Conservation (phyloP, 2,797 vertebrate genomes). For the Sebastes diploproa region DNA sequence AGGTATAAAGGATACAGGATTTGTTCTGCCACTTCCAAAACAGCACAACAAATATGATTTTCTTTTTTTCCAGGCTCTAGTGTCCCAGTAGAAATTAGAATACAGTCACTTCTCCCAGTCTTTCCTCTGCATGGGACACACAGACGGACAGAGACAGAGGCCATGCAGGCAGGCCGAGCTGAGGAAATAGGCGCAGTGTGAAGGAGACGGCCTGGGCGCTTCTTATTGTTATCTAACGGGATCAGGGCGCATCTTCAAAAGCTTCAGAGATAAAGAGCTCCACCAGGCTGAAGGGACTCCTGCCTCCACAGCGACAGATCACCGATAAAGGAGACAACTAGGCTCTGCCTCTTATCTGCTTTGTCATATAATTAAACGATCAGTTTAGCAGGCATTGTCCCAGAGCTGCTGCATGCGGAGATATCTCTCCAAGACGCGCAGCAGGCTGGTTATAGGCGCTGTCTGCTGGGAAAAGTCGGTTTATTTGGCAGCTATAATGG, state of each 20-base stretch:
- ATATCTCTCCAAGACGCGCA: conserved; percentile 11
- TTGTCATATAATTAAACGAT: conserved; percentile 76
- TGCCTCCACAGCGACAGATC: conserved; percentile 66
- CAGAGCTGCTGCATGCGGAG: conserved; percentile 31
- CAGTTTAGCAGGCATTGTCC: conserved; percentile 64
- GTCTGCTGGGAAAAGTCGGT: not conserved
- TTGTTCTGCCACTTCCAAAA: not conserved
- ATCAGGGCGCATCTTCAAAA: conserved; percentile 77
- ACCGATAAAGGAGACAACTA: conserved; percentile 71
- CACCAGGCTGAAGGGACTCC: conserved; percentile 57
- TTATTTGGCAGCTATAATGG: not conserved
- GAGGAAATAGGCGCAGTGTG: conserved; percentile 79
- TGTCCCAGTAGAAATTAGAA: not conserved
- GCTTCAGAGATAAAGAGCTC: conserved; percentile 68
- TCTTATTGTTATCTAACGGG: conserved; percentile 69
- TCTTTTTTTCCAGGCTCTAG: not conserved
- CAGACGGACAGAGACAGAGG: not conserved
- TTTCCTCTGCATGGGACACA: not conserved
- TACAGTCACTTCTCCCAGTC: not conserved
- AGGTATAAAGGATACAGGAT: not conserved
- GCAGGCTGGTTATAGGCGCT: not conserved
- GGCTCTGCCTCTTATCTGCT: conserved; percentile 73
- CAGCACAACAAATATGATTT: not conserved
- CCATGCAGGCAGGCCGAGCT: not conserved
- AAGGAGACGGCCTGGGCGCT: conserved; percentile 55